Evolutionary conservation across 2,797 vertebrate genomes (phyloP), one percentile per base, ranked within the genome.

Genomic region (Vultur gryphus): DNA sequence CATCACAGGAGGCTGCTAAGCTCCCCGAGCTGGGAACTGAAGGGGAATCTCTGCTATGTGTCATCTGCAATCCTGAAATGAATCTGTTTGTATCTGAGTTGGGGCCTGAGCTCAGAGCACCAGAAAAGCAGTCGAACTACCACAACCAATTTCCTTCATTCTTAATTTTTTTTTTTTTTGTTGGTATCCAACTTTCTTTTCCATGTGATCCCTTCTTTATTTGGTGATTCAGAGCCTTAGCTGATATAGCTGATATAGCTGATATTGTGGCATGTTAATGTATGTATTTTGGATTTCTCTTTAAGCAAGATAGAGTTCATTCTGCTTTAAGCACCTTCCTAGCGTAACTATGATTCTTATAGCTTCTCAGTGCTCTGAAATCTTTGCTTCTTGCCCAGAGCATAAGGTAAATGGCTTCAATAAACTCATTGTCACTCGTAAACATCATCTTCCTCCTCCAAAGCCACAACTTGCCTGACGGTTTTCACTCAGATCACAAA

Each of bases 401-500:
- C 87, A 41, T 35, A 66, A 71, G 84, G 75, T 83, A 81, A 90
- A 86, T 39, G 52, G 23, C 77, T 93, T 95, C 90, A 87, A 81
- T 59, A 92, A 95, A 93, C 43, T 94, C 69, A 44, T 52, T 92
- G 92, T 73, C 76, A 41, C 28, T 81, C 69, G 52, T 57, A 89
- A 95, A 85, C 31, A 29, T 73, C 16, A 64, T 70, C 71, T 83
- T 95, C 82, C 18, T 78, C 35, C 76, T 87, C 44, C 49, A 76
- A 95, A 97, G 57, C 91, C 94, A 48, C 76, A 85, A 88, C 89
- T 97, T 89, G 86, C 88, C 65, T 28, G 51, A 54, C 6, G 14
- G 65, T 96, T 95, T 83, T 79, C 76, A 69, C 82, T 96, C 84
- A 57, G 33, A 96, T 96, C 73, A 95, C 93, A 97, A 97, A 97